Evolutionary conservation across 2,797 vertebrate genomes (phyloP), one percentile per base, ranked within the genome.

Genomic region (Enteromius thamalakanensis): DNA sequence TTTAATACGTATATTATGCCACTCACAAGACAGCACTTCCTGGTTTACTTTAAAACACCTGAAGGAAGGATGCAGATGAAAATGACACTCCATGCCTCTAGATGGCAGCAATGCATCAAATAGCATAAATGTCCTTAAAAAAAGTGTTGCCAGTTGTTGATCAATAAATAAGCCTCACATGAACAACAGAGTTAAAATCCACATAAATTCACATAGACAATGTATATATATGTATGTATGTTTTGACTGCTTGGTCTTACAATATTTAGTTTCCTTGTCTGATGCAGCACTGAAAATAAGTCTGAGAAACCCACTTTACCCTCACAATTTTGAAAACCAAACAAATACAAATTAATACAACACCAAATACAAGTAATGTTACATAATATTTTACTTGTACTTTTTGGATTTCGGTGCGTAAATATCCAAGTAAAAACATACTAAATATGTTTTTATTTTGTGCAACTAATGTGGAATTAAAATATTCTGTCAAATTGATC

Each of bases 61-160:
- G 10, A 72, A 9, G n/a, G 17, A 7, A 64, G 21, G 19, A 53
- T 53, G n/a, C 21, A 8, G n/a, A 42, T 47, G 7, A 14, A 10
- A 42, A 17, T 58, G 42, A 53, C 32, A 62, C 68, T 82, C 84
- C 68, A 58, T 45, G 23, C 68, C 84, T 67, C 74, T 76, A 85
- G 84, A 72, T 82, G 75, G 84, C 84, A 82, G 55, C 84, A 85
- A 71, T 45, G 42, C 34, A 64, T 69, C 32, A 60, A n/a, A 60
- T 23, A 23, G 55, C 4, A n/a, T n/a, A 58, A 4, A 23, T 23
- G 0, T 23, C 23, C 55, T 60, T 60, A 26, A n/a, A 26, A 26
- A 60, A 26, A 60, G 55, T 60, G 11, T 12, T 26, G n/a, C 55
- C 26, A 26, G 55, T 60, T 26, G n/a, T 68, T 40, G 5, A 1